These are phyloP conservation scores for Lepidochrysops patricia DNA, from an alignment of 2,888 invertebrate species.

Conservation along the genomic window DNA sequence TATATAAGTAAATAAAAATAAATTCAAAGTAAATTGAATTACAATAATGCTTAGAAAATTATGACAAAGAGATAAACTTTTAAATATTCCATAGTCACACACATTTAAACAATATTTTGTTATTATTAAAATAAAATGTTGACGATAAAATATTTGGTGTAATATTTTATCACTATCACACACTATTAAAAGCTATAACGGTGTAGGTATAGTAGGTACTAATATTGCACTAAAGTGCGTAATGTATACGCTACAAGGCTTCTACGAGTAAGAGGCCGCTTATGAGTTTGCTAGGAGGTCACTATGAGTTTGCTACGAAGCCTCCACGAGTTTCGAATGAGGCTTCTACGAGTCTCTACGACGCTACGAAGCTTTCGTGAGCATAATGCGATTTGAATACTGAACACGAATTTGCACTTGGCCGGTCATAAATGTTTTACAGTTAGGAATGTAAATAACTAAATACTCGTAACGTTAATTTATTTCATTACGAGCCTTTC, in stretches of 20 bases:
- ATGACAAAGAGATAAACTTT: no score
- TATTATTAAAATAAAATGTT: no score
- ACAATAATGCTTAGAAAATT: no score
- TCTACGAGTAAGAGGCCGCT: background rate
- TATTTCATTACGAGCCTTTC: no score
- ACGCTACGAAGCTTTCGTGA: background rate
- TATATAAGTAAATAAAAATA: no score
- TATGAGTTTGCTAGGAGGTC: background rate
- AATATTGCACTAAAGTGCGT: background rate
- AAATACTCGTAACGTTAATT: background rate
- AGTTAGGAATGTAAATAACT: background rate
- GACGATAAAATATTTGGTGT: no score
- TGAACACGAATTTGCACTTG: background rate
- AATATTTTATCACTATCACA: no score
- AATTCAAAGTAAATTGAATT: no score
- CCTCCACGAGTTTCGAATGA: background rate
- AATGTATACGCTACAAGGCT: background rate
- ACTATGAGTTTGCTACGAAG: background rate
- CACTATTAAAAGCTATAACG: no score
- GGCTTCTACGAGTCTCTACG: background rate
- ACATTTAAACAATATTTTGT: no score
- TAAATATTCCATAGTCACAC: no score
- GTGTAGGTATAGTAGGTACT: background rate
- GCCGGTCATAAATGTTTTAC: background rate
- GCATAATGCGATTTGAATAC: slow-evolving; percentile 1